Evolutionary conservation across 2,797 vertebrate genomes (phyloP).

Genomic region (Bovichtus variegatus): DNA sequence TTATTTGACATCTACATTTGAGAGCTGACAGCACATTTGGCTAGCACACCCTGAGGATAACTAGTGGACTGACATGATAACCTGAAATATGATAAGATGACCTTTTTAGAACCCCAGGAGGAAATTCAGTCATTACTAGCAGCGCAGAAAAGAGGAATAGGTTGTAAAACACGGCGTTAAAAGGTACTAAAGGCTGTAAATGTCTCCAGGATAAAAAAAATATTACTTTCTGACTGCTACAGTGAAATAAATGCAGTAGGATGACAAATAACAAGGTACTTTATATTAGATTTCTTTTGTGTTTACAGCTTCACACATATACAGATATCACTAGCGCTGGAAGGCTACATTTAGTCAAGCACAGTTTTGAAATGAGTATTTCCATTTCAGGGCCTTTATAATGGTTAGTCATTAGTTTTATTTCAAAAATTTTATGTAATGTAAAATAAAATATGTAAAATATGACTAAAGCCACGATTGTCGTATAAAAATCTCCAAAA

Average conservation of each 20-base stretch:
- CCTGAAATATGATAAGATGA: slow-evolving; percentile 23
- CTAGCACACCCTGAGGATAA: neutral
- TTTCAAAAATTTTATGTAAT: no score
- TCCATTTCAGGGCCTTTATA: neutral
- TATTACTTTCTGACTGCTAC: slow-evolving; percentile 22
- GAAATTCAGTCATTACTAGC: slow-evolving; percentile 6
- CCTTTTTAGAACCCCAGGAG: slow-evolving; percentile 17
- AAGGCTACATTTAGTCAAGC: neutral
- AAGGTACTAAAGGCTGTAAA: slow-evolving; percentile 16
- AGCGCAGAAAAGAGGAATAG: slow-evolving; percentile 3
- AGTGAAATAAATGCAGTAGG: neutral
- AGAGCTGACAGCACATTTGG: slow-evolving; percentile 29
- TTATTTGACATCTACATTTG: slow-evolving; percentile 22
- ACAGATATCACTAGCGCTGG: neutral
- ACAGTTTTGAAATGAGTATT: neutral
- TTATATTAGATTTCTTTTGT: neutral
- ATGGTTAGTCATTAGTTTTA: neutral
- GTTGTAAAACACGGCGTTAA: slow-evolving; percentile 10
- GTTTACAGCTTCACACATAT: slow-evolving; percentile 20
- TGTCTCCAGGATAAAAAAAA: slow-evolving; percentile 29
- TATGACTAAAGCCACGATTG: no score
- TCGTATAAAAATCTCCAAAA: no score
- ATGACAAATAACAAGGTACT: neutral
- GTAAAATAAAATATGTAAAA: no score
- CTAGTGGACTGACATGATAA: slow-evolving; percentile 15